These are phyloP conservation scores for Oriolus oriolus DNA, from an alignment of 2,113 vertebrate species.

Conservation along the genomic window DNA sequence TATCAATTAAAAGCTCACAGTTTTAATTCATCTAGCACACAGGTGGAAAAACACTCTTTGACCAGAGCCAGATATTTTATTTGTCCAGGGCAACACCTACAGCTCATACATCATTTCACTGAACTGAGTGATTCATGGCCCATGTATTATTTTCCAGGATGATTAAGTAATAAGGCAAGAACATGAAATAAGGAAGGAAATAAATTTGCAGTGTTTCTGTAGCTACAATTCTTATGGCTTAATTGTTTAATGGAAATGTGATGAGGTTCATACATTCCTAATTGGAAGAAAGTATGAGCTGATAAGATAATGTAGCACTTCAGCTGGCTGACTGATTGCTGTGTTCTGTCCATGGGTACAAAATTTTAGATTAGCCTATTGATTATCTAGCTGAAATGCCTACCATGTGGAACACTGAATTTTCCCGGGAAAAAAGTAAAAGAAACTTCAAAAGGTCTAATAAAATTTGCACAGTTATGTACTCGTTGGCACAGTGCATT, in stretches of 20 bases:
- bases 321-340: neutral
- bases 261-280: neutral
- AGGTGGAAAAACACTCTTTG: neutral
- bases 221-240: neutral
- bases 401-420: neutral
- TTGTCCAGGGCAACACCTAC: neutral
- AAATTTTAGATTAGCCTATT: slow-evolving; percentile 14
- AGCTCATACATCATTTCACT: neutral
- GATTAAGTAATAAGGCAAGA: neutral
- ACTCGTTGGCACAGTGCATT: neutral
- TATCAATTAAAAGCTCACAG: neutral
- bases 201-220: neutral
- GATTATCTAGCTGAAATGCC: neutral
- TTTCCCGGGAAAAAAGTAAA: neutral
- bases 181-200: neutral
- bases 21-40: neutral
- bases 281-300: neutral
- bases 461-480: neutral
- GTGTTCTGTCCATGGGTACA: neutral
- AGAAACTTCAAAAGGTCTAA: slow-evolving; percentile 23
- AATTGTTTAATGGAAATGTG: neutral
- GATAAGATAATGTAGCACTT: neutral
- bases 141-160: neutral
- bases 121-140: neutral
- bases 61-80: neutral